Percentiles rank a stretch among this genome's conserved stretches.
These are phyloP conservation scores for Etheostoma spectabile DNA, from an alignment of 2,113 vertebrate genomes.

Conservation along the genomic window DNA sequence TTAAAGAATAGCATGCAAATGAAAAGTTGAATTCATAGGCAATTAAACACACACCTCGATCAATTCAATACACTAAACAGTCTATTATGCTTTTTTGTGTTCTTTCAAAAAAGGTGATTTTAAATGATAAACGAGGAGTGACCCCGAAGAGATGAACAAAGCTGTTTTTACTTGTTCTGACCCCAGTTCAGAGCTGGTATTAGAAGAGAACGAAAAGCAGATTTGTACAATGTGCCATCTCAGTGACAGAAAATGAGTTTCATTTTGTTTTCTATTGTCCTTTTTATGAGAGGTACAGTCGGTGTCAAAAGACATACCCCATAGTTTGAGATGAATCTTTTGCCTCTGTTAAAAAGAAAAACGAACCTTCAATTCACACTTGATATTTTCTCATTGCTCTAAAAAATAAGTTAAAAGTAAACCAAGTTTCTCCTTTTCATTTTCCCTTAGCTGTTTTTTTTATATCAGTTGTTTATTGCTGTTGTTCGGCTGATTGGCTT, in stretches of 20 bases:
- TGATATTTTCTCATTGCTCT: background rate
- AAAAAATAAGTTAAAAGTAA: conserved; percentile 1
- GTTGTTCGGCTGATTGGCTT: no score
- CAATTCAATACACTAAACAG: background rate
- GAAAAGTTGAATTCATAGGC: background rate
- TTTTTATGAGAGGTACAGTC: background rate
- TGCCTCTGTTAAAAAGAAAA: background rate
- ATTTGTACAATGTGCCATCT: background rate
- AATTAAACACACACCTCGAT: background rate
- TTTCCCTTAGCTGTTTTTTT: no score
- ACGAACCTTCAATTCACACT: background rate
- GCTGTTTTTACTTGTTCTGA: background rate
- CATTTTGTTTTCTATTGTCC: background rate
- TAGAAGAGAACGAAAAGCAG: background rate
- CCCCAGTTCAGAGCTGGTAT: background rate
- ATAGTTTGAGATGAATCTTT: background rate
- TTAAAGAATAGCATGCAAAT: background rate
- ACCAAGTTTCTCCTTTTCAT: background rate
- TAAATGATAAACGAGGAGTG: background rate
- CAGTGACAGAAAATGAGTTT: background rate
- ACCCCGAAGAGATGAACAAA: background rate
- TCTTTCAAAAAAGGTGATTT: background rate
- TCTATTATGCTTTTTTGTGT: background rate
- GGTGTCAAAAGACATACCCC: background rate
- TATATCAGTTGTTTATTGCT: no score